A percentile compares a stretch with the other conserved stretches of the same genome.
These are phyloP conservation scores for Diachasmimorpha longicaudata DNA, from an alignment of 1,140 invertebrate species.

Conservation along the genomic window DNA sequence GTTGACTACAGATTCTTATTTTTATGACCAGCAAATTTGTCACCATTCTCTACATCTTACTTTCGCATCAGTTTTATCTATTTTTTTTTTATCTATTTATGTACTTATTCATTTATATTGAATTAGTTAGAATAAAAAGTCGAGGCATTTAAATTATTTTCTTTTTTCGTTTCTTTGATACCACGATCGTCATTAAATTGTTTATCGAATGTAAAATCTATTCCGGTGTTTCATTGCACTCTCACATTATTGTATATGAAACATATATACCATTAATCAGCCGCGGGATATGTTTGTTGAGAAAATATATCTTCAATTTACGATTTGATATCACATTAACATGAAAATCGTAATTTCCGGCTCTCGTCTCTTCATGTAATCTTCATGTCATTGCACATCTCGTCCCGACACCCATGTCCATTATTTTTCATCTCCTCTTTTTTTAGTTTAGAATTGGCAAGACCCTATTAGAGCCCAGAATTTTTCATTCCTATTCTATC, in stretches of 20 bases:
- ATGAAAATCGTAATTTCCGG: not conserved
- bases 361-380: not conserved
- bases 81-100: not conserved
- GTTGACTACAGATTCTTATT: not conserved
- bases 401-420: not conserved
- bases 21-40: not conserved
- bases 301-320: conserved; percentile 54
- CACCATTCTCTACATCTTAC: not conserved
- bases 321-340: conserved; percentile 28
- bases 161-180: conserved; percentile 1
- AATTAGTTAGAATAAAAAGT: conserved; percentile 10
- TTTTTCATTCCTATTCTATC: not conserved
- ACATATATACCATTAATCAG: conserved; percentile 19
- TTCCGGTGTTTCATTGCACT: conserved; percentile 7
- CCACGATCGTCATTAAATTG: not conserved
- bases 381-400: not conserved
- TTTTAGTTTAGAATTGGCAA: not conserved
- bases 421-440: not conserved
- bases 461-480: not conserved
- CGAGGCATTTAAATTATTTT: conserved; percentile 6
- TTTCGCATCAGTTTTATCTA: conserved; percentile 12
- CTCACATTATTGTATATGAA: conserved; percentile 21
- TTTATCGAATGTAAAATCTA: not conserved
- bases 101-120: not conserved
- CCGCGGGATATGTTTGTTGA: conserved; percentile 57